Evolutionary conservation across 2,888 invertebrate species (phyloP).

Genomic region (Acleris cristana): DNA sequence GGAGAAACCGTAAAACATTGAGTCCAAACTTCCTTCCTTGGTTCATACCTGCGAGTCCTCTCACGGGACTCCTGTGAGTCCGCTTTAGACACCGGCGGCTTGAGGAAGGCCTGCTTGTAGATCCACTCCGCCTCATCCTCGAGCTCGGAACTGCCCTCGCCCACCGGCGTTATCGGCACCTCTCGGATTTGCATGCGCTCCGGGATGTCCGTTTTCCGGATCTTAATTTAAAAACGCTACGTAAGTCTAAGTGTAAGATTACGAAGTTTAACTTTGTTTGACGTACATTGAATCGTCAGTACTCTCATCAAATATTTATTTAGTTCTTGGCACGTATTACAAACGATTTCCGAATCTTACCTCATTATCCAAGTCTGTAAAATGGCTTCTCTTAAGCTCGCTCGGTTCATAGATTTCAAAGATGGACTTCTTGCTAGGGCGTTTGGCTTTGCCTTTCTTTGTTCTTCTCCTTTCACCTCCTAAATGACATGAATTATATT

Average conservation of each 20-base stretch:
- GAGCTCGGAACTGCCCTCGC: slow-evolving; percentile 93
- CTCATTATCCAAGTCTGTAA: slow-evolving; percentile 96
- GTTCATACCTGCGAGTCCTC: slow-evolving; percentile 63
- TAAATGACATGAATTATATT: neutral
- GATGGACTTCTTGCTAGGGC: slow-evolving; percentile 92
- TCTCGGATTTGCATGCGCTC: slow-evolving; percentile 96
- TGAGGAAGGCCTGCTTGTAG: slow-evolving; percentile 95
- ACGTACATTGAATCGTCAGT: too few species aligned
- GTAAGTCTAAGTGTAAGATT: too few species aligned
- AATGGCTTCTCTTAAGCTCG: slow-evolving; percentile 97
- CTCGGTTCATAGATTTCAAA: slow-evolving; percentile 98
- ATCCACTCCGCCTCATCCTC: slow-evolving; percentile 99
- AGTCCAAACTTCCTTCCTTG: neutral
- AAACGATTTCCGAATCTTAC: slow-evolving; percentile 51
- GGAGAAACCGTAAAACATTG: too few species aligned
- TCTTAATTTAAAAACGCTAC: slow-evolving; percentile 62
- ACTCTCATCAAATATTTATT: neutral
- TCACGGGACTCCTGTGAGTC: slow-evolving; percentile 84
- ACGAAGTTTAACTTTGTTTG: too few species aligned
- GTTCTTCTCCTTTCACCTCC: slow-evolving; percentile 84
- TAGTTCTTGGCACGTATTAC: neutral
- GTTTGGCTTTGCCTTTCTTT: slow-evolving; percentile 90
- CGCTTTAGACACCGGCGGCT: slow-evolving; percentile 90
- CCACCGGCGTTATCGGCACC: slow-evolving; percentile 92
- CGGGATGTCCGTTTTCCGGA: slow-evolving; percentile 93